Evolutionary conservation across 2,888 invertebrate species (phyloP), one percentile per base, ranked within the genome.

Genomic region (Lagria hirta): DNA sequence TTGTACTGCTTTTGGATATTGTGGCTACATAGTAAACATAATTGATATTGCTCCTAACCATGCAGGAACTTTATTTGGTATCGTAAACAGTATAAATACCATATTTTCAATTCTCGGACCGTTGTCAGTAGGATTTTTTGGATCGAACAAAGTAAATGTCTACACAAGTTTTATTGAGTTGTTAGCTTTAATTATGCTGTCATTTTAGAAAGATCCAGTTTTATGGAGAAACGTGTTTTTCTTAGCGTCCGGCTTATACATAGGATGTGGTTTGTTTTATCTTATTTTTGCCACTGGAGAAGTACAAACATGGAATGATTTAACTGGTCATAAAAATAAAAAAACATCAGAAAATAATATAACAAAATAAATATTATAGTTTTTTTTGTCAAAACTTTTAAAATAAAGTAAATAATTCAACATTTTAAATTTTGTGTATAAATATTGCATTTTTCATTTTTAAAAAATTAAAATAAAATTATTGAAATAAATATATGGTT

Each of bases 1-100:
- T 0, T 75, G 84, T 2, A 86, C 86, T 55, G 81, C 84, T 1
- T 81, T 82, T 3, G 79, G 82, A 36, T 85, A 49, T 4, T 48
- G 33, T 11, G 88, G 88, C 2, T 85, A 81, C 61, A 77, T 80
- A 75, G 75, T 81, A 11, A 88, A 88, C 48, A 88, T 88, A 61
- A 84, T 90, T 50, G 89, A 90, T 70, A 71, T 90, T 32, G 85
- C 90, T 2, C 89, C 90, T 1, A 88, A 88, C 66, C 87, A 84
- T 66, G 86, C 90, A 2, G 90, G 90, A 17, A 83, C 84, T 0
- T 70, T 91, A 52, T 88, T 91, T 87, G 90, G 90, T 4, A 82
- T 91, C 55, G 88, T 88, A 2, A 91, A 91, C 65, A 83, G 84
- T 4, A 72, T 79, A 8, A 84, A 86, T 0, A 88, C 87, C 59